Evolutionary conservation across 2,113 vertebrate species (phyloP).

Genomic region (Centrocercus urophasianus): DNA sequence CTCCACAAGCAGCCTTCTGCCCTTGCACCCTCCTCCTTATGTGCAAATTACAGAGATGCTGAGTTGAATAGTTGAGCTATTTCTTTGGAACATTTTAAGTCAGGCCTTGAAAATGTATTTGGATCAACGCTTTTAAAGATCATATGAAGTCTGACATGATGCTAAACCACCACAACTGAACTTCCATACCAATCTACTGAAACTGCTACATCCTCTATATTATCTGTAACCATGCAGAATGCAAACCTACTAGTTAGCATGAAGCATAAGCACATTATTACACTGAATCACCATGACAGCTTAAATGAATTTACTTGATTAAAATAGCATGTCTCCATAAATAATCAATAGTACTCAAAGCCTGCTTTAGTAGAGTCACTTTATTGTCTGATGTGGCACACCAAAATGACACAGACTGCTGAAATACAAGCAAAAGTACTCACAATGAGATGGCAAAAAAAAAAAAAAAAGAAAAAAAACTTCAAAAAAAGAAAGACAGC

Average conservation of each 20-base stretch:
- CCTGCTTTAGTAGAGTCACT: constrained; percentile 52
- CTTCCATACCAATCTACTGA: background rate
- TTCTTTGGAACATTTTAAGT: background rate
- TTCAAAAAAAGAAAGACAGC: background rate
- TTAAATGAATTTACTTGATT: constrained; percentile 58
- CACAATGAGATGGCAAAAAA: background rate
- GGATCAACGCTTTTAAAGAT: background rate
- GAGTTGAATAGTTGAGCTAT: background rate
- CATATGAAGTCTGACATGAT: background rate
- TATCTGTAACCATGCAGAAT: background rate
- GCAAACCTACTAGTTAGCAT: background rate
- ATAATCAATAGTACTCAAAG: constrained; percentile 69
- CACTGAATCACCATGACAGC: constrained; percentile 50
- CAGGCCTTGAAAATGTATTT: background rate
- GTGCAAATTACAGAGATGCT: background rate
- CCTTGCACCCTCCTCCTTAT: background rate
- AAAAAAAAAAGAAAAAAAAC: background rate
- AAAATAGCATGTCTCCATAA: constrained; percentile 70
- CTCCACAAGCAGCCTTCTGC: background rate
- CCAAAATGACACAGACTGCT: background rate
- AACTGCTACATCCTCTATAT: background rate
- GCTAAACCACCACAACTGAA: background rate
- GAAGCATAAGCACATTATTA: background rate
- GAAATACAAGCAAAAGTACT: background rate
- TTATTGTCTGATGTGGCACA: constrained; percentile 22